These are phyloP conservation scores for Bombus breviceps DNA, from an alignment of 1,140 invertebrate species.

Conservation along the genomic window DNA sequence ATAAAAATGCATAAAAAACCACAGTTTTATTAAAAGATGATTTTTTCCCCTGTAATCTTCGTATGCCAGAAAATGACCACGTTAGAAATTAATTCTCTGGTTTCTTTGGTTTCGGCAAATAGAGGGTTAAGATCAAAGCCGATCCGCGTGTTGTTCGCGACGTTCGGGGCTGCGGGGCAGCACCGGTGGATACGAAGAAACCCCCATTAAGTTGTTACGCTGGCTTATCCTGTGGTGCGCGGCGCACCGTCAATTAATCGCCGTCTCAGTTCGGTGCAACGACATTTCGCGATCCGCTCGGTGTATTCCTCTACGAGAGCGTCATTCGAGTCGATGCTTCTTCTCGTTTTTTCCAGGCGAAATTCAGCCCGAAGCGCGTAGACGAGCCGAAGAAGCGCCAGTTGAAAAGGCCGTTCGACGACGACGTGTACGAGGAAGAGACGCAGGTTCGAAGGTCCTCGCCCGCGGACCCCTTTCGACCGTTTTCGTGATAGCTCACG, in stretches of 20 bases:
- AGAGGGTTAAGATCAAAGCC: conserved; percentile 2
- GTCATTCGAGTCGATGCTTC: conserved; percentile 2
- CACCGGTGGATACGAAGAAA: conserved; percentile 18
- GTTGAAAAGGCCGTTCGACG: conserved; percentile 12
- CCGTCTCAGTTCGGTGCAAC: conserved; percentile 57
- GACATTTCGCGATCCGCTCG: conserved; percentile 51
- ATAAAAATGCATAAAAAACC: no score
- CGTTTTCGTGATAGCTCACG: conserved; percentile 66
- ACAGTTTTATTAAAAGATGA: no score
- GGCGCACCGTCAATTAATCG: conserved; percentile 62
- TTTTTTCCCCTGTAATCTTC: neutral
- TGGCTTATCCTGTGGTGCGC: conserved; percentile 4
- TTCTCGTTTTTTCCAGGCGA: conserved; percentile 9
- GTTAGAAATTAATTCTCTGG: neutral
- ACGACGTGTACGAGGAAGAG: neutral
- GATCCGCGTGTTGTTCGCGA: neutral
- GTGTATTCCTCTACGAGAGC: neutral
- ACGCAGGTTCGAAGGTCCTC: conserved; percentile 41
- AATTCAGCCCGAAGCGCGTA: conserved; percentile 57
- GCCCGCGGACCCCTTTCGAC: conserved; percentile 46
- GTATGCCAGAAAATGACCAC: neutral
- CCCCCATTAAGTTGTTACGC: conserved; percentile 69
- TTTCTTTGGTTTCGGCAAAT: neutral
- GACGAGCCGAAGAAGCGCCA: conserved; percentile 54
- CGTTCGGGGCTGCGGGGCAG: conserved; percentile 3